phyloP scores from a whole-genome alignment of 2,797 vertebrate species.

The Melanotaenia nigrans region DNA sequence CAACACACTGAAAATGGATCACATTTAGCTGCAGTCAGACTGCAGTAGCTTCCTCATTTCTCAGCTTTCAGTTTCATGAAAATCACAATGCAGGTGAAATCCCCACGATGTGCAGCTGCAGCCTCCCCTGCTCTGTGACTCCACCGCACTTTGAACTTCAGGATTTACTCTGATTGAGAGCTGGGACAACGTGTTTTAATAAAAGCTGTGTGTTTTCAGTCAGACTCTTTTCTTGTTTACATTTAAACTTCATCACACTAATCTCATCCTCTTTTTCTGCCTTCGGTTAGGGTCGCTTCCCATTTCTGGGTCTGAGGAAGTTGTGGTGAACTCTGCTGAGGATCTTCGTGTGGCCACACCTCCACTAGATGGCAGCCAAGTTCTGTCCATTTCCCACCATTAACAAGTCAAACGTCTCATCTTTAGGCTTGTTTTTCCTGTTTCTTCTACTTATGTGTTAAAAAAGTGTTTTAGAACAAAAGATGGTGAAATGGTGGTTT shows the following conservation, averaged over 20 bases:
- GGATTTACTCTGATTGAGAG: slow-evolving; percentile 2
- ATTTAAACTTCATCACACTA: background rate
- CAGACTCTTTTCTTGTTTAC: background rate
- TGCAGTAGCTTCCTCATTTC: background rate
- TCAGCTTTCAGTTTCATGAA: slow-evolving; percentile 29
- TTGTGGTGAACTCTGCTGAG: too few species aligned
- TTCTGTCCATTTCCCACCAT: too few species aligned
- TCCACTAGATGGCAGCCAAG: too few species aligned
- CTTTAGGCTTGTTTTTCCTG: too few species aligned
- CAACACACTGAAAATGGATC: background rate
- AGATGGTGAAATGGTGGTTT: too few species aligned
- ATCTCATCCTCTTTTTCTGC: background rate
- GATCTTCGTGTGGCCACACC: too few species aligned
- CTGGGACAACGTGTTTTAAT: background rate
- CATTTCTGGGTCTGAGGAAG: background rate
- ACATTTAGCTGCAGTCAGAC: background rate
- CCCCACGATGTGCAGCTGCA: background rate
- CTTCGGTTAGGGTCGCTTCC: background rate
- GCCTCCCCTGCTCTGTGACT: background rate
- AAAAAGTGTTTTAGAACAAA: too few species aligned
- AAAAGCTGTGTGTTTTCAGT: background rate
- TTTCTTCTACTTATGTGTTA: too few species aligned
- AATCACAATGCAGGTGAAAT: background rate
- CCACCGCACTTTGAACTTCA: background rate
- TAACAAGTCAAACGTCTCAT: too few species aligned